Conservation (phyloP, 2,888 invertebrate species). For the Parthenolecanium corni region DNA sequence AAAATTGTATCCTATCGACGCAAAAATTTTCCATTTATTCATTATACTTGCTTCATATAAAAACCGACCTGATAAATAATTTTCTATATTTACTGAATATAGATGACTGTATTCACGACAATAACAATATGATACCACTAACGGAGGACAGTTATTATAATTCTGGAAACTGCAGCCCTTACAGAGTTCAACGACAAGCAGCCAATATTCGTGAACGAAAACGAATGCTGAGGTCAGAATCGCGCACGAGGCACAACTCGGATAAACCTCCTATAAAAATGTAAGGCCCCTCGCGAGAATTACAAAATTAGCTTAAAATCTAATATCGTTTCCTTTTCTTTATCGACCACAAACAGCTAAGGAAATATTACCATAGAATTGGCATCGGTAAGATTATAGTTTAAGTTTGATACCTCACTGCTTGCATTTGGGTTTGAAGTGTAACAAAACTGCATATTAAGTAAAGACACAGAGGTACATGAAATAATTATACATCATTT, state of each 20-base stretch:
- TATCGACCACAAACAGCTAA: constrained; percentile 7
- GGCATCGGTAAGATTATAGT: background rate
- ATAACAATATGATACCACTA: constrained; percentile 38
- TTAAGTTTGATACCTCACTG: background rate
- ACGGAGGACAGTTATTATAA: constrained; percentile 34
- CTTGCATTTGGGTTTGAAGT: background rate
- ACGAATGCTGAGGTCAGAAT: constrained; percentile 85
- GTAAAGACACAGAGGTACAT: background rate
- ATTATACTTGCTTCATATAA: no score
- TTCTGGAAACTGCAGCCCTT: constrained; percentile 37
- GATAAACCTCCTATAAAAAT: constrained; percentile 37
- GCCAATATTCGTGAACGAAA: constrained; percentile 94
- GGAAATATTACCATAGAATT: background rate
- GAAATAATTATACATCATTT: background rate
- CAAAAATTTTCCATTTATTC: background rate
- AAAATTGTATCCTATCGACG: background rate
- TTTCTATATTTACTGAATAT: no score
- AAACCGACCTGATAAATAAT: no score
- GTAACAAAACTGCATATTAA: background rate
- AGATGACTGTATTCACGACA: constrained; percentile 20
- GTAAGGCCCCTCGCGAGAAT: constrained; percentile 35
- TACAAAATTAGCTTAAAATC: background rate
- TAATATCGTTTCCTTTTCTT: background rate
- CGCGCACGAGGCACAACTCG: constrained; percentile 32
- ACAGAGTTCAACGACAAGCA: constrained; percentile 80